phyloP scores from a whole-genome alignment of 2,797 vertebrate genomes.

The Podarcis lilfordi region DNA sequence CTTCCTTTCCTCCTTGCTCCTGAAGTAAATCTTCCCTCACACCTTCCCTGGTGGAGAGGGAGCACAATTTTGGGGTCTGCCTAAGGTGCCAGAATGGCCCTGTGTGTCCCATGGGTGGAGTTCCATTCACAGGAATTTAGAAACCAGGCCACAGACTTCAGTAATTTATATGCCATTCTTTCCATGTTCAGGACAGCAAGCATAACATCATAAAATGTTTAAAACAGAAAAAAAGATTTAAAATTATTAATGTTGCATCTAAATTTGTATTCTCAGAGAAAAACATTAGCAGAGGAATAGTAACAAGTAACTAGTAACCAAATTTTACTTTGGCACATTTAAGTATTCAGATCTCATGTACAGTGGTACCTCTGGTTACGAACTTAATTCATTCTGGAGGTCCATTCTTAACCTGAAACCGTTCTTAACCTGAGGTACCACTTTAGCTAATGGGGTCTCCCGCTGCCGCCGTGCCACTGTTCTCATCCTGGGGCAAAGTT shows the following conservation, averaged over 20 bases:
- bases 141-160: neutral
- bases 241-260: neutral
- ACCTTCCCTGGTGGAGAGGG: too few species aligned
- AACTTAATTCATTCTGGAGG: neutral
- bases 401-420: neutral
- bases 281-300: slow-evolving; percentile 4
- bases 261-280: neutral
- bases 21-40: too few species aligned
- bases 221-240: neutral
- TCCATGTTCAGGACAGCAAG: neutral
- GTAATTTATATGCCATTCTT: neutral
- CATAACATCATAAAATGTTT: neutral
- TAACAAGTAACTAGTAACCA: slow-evolving; percentile 16
- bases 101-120: too few species aligned
- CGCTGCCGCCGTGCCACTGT: too few species aligned
- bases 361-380: too few species aligned
- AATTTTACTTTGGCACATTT: neutral
- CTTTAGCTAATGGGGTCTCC: neutral
- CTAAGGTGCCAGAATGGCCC: too few species aligned
- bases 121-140: neutral
- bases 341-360: neutral
- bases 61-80: too few species aligned
- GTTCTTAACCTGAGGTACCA: neutral
- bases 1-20: too few species aligned
- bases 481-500: too few species aligned